Percentiles rank a stretch among this genome's conserved stretches.
Conservation (phyloP, 1,140 invertebrate species). For the Manduca sexta region DNA sequence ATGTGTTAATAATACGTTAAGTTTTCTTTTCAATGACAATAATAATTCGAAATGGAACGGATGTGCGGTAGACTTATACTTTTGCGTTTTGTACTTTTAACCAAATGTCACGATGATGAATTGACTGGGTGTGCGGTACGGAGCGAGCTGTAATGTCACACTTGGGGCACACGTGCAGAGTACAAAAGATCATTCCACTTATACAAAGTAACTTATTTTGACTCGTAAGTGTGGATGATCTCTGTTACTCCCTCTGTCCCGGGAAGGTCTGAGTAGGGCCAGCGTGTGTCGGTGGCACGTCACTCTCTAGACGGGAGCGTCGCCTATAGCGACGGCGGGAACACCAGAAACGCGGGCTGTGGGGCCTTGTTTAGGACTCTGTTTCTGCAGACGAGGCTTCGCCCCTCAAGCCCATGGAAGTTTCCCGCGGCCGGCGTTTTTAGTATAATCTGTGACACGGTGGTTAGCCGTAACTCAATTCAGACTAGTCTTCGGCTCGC, state of each 20-base stretch:
- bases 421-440: constrained; percentile 56
- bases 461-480: constrained; percentile 66
- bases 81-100: background rate
- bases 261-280: constrained; percentile 73
- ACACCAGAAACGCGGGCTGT: constrained; percentile 50
- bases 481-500: constrained; percentile 70
- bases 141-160: constrained; percentile 67
- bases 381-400: constrained; percentile 34
- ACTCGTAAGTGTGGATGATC: constrained; percentile 18
- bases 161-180: constrained; percentile 64
- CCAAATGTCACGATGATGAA: constrained; percentile 35
- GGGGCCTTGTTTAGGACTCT: constrained; percentile 40
- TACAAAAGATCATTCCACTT: constrained; percentile 20
- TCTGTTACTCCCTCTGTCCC: constrained; percentile 50
- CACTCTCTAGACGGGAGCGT: constrained; percentile 56
- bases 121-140: constrained; percentile 9
- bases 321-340: constrained; percentile 45
- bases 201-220: no score
- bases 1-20: no score
- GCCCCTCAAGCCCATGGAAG: constrained; percentile 39
- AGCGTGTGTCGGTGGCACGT: constrained; percentile 21
- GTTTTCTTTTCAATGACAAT: no score
- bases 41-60: no score
- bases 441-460: constrained; percentile 67
- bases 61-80: no score